Conservation (phyloP, 2,888 invertebrate species). For the Drepana falcataria region DNA sequence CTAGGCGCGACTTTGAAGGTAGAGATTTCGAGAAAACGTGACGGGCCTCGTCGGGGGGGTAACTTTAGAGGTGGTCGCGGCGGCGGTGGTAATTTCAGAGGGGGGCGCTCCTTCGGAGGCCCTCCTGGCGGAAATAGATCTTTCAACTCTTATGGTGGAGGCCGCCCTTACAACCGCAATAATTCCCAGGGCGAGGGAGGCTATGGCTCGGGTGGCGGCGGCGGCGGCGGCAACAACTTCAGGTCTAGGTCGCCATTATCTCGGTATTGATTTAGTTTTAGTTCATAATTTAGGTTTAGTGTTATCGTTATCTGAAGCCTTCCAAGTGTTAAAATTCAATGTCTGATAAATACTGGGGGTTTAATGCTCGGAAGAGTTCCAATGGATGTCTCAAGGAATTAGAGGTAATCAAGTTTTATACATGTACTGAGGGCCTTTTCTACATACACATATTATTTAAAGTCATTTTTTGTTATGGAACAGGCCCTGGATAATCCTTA, state of each 20-base stretch:
- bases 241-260: constrained; percentile 74
- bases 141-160: constrained; percentile 77
- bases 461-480: background rate
- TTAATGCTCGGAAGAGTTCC: constrained; percentile 69
- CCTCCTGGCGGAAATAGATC: constrained; percentile 76
- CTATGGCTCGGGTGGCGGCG: constrained; percentile 63
- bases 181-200: constrained; percentile 20
- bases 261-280: constrained; percentile 70
- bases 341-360: constrained; percentile 67
- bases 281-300: constrained; percentile 74
- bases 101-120: constrained; percentile 71
- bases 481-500: background rate
- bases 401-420: constrained; percentile 48
- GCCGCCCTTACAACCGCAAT: constrained; percentile 59
- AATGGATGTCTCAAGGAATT: constrained; percentile 57
- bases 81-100: constrained; percentile 67
- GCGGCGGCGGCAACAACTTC: constrained; percentile 69
- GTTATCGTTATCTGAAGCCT: constrained; percentile 78
- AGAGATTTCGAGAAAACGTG: constrained; percentile 90
- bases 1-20: constrained; percentile 92
- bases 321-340: constrained; percentile 75
- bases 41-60: constrained; percentile 83
- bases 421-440: constrained; percentile 6
- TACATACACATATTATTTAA: background rate
- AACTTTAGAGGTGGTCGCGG: constrained; percentile 77